Evolutionary conservation across 35 echinoderm and acorn worm genomes (phyloP), one percentile per base, ranked within the genome.

Genomic region (Amphiura filiformis): DNA sequence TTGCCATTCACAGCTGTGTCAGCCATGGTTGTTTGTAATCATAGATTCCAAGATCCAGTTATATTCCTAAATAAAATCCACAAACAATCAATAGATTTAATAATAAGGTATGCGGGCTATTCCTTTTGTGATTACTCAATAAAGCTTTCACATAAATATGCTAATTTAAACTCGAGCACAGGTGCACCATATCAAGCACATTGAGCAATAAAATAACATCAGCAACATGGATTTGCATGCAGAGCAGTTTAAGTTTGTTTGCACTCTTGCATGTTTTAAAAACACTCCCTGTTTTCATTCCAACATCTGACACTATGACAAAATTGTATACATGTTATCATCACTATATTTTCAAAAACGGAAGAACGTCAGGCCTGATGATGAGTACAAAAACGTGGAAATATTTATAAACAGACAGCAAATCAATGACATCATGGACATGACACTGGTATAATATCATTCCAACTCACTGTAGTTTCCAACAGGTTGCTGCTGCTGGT

Each of bases 51-150:
- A 13, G 4, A 23, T n/a, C 7, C 61, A 70, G 26, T 70, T 70
- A 70, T 70, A 70, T 70, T 70, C 61, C 61, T 70, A 70, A 9
- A 47, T 70, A 70, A 70, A 70, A 70, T 70, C 61, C 61, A 70
- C 61, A 52, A 70, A 70, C 61, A 70, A 70, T 26, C 4, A 23
- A 70, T 70, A 13, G 26, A 26, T 70, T 13, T 3, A 70, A 2
- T n/a, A 3, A n/a, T 5, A 5, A 18, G 26, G 26, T 70, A 26
- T 70, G 17, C 15, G 26, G 61, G 26, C 9, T 30, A 5, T 26
- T 70, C 28, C 61, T 70, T 70, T 70, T 70, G 61, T 70, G 61
- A 70, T 70, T 70, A n/a, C 61, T 70, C 61, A 70, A 70, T 70
- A 70, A 15, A 23, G 61, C 2, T 26, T 70, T 70, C 9, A 47